Evolutionary conservation across 2,888 invertebrate genomes (phyloP).

Genomic region (Taphrorychus bicolor): DNA sequence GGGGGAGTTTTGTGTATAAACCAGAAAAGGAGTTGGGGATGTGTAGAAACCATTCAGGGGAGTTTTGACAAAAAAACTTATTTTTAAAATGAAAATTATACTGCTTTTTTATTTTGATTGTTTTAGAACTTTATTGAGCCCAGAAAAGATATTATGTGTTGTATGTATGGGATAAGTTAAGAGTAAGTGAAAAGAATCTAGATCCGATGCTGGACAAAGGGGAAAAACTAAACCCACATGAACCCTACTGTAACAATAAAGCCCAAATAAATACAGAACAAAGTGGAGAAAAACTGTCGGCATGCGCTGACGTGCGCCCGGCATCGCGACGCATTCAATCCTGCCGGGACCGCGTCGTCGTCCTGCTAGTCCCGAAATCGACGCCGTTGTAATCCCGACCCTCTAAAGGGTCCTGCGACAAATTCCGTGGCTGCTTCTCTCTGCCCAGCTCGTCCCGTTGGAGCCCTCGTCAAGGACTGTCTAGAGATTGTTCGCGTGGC

Average conservation of each 20-base stretch:
- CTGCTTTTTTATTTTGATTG: too few relatives aligned
- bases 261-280: neutral
- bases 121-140: too few relatives aligned
- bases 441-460: neutral
- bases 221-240: neutral
- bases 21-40: too few relatives aligned
- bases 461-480: neutral
- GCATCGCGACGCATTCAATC: constrained; percentile 26
- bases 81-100: too few relatives aligned
- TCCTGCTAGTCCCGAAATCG: constrained; percentile 26
- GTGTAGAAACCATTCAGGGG: too few relatives aligned
- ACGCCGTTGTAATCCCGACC: neutral
- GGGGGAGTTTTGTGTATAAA: too few relatives aligned
- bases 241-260: constrained; percentile 1
- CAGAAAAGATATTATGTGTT: too few relatives aligned
- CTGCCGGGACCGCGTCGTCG: constrained; percentile 23
- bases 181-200: too few relatives aligned
- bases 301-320: constrained; percentile 22
- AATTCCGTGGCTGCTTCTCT: neutral
- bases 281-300: neutral
- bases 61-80: too few relatives aligned
- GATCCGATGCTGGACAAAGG: too few relatives aligned
- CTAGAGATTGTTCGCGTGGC: neutral
- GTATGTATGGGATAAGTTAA: too few relatives aligned
- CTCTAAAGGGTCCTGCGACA: constrained; percentile 4